Base-by-base conservation (phyloP, 2,797 vertebrate species). In the Chelon auratus region DNA sequence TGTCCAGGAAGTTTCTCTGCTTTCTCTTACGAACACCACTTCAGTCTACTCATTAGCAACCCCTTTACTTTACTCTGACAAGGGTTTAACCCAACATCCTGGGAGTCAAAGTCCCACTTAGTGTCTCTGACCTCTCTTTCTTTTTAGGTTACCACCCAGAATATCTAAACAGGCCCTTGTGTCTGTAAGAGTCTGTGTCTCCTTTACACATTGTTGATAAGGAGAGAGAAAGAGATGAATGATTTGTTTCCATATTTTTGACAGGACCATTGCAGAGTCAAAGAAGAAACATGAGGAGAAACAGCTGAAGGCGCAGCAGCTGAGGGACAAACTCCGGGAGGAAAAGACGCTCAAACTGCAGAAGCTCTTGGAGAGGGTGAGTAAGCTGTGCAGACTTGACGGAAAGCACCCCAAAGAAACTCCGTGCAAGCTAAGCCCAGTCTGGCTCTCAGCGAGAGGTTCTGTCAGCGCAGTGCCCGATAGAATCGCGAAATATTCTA, bases 231-330 rank as follows among this genome's bases (percentile, higher is more conserved):
- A 43, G 45, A 83, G 73, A 77, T 68, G 45, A 75, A 81, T 78
- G 75, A 87, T 82, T 81, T 81, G 30, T 84, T 85, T 77, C 75
- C 48, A 58, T 77, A 74, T 93, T 81, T 93, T 91, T 90, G 79
- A 89, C 93, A 99, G 98, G 91, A 99, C 98, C 78, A 99, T 99
- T 75, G 98, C 98, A 6, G 98, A 99, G 92, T 99, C 98, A 15
- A 99, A 99, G 93, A 99, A 97, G 95, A 99, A 99, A 89, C 97
- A 98, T 15, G 98, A 99, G 91, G 98, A 99, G 91, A 99, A 99
- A 81, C 98, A 99, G 93, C 97, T 98, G 91, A 99, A 99, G 92
- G 98, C 98, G 17, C 98, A 99, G 86, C 98, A 99, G 90, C 94
- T 99, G 67, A 94, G 98, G 77, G 97, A 98, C 85, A 99, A 99